Conservation (phyloP, 2,113 vertebrate species). For the Canis aureus region DNA sequence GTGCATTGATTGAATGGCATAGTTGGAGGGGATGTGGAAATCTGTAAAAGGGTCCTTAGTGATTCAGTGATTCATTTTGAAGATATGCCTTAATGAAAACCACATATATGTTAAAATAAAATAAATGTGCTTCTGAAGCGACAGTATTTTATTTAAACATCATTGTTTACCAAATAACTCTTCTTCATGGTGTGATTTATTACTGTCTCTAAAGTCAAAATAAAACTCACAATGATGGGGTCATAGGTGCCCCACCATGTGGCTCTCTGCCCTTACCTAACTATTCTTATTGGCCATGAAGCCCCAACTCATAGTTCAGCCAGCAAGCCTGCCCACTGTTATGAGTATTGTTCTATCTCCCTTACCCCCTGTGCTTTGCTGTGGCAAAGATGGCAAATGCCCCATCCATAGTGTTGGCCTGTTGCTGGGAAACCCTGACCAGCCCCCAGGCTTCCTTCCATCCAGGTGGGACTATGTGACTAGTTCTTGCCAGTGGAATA, state of each 20-base stretch:
- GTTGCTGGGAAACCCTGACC: neutral
- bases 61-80: neutral
- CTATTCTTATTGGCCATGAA: neutral
- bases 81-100: neutral
- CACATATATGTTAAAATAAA: neutral
- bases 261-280: neutral
- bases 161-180: neutral
- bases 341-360: neutral
- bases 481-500: neutral
- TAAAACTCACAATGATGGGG: neutral
- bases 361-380: neutral
- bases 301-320: neutral
- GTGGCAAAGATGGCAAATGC: neutral
- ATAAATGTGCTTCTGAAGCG: neutral
- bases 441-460: neutral
- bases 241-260: neutral
- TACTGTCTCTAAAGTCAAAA: constrained; percentile 4
- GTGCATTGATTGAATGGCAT: accelerated
- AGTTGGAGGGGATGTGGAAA: neutral
- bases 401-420: neutral
- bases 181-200: constrained; percentile 2
- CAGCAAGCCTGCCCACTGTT: neutral
- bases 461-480: neutral
- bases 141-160: neutral
- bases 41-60: neutral